Evolutionary conservation across 2,797 vertebrate species (phyloP).

Genomic region (Crenichthys baileyi): DNA sequence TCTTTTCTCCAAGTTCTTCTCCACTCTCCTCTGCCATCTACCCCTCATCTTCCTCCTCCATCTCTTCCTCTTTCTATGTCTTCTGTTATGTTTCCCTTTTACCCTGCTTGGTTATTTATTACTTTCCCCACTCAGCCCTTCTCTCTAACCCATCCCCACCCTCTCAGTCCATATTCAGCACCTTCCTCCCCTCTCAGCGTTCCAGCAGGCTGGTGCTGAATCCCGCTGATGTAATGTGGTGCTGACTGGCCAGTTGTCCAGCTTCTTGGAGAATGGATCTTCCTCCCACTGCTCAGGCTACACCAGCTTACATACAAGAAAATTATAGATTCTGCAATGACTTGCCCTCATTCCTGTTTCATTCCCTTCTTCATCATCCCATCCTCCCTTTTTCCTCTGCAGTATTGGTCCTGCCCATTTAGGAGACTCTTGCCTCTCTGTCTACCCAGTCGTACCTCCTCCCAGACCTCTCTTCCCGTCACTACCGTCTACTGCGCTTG

Average conservation of each 20-base stretch:
- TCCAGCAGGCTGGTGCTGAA: conserved; percentile 42
- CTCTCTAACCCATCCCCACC: background rate
- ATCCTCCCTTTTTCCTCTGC: conserved; percentile 58
- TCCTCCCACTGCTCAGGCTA: conserved; percentile 25
- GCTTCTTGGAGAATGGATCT: conserved; percentile 66
- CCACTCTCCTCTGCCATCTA: background rate
- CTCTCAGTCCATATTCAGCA: background rate
- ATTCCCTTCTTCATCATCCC: conserved; percentile 27
- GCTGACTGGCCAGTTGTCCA: conserved; percentile 54
- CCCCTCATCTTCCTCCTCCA: background rate
- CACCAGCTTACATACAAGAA: background rate
- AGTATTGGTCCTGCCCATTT: conserved; percentile 57
- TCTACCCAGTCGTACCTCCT: conserved; percentile 11
- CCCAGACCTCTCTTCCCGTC: conserved; percentile 21
- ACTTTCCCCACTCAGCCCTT: background rate
- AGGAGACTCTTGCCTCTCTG: conserved; percentile 28
- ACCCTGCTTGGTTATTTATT: conserved; percentile 13
- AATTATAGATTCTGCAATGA: conserved; percentile 32
- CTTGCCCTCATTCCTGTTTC: conserved; percentile 27
- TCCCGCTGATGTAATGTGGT: conserved; percentile 56
- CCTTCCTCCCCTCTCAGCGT: conserved; percentile 17
- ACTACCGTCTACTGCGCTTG: conserved; percentile 39
- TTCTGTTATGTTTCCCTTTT: background rate
- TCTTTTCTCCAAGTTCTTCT: background rate
- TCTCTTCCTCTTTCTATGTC: background rate